Evolutionary conservation across 2,113 vertebrate species (phyloP).

Genomic region (Salvelinus namaycush): DNA sequence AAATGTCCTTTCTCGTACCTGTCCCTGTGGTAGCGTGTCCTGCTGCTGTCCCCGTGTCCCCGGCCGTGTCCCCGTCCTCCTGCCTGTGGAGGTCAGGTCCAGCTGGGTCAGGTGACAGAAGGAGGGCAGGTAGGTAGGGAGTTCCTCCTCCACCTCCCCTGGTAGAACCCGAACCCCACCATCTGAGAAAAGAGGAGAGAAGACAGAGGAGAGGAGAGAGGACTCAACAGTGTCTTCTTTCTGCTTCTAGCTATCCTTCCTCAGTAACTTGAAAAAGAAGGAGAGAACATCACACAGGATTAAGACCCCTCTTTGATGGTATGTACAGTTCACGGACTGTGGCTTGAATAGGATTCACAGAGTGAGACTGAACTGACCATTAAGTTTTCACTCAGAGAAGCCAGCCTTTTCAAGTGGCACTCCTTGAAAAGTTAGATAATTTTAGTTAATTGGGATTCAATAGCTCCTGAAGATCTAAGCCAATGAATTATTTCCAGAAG

Average conservation of each 20-base stretch:
- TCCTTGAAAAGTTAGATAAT: constrained; percentile 20
- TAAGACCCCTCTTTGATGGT: background rate
- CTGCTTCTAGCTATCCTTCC: too few species aligned
- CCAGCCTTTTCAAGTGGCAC: constrained; percentile 38
- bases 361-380: constrained; percentile 52
- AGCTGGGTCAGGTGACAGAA: constrained; percentile 34
- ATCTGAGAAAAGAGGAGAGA: background rate
- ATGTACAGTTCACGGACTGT: constrained; percentile 22
- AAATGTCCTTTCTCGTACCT: constrained; percentile 29
- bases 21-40: constrained; percentile 51
- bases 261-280: background rate
- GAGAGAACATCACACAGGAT: background rate
- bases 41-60: background rate
- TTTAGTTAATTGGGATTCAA: constrained; percentile 42
- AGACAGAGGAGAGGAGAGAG: too few species aligned
- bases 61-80: constrained; percentile 2
- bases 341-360: too few species aligned
- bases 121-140: constrained; percentile 26
- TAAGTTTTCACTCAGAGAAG: constrained; percentile 37
- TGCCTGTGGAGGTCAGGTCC: constrained; percentile 35
- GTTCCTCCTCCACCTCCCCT: constrained; percentile 67
- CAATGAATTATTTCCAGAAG: constrained; percentile 34
- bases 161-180: constrained; percentile 71
- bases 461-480: constrained; percentile 48
- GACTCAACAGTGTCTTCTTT: background rate